These are phyloP conservation scores for Limosa lapponica DNA, from an alignment of 2,797 vertebrate genomes.

Conservation along the genomic window DNA sequence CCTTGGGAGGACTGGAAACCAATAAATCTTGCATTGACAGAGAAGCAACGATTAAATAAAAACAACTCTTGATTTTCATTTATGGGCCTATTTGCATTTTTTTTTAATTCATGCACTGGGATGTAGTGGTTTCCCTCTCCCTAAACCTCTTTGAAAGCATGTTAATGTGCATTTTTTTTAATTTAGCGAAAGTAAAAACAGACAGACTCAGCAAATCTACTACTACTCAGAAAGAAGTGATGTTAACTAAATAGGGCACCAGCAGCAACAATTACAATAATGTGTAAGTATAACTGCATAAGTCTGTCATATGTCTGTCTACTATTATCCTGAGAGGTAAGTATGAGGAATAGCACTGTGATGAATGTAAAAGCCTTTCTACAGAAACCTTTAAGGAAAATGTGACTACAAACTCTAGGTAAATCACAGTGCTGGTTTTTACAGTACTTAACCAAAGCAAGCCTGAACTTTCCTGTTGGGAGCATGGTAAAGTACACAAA, in stretches of 20 bases:
- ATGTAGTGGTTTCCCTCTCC: not conserved
- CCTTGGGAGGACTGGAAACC: not conserved
- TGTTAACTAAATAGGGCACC: constrained; percentile 22
- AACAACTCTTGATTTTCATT: constrained; percentile 16
- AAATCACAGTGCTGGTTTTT: not conserved
- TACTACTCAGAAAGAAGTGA: not conserved
- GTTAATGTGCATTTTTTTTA: not conserved
- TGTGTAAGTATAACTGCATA: not conserved
- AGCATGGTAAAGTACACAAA: not conserved
- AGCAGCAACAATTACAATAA: constrained; percentile 18
- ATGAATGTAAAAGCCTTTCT: not conserved
- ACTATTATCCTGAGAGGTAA: not conserved
- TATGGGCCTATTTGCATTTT: constrained; percentile 2
- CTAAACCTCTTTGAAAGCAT: constrained; percentile 13
- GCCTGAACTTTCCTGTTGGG: not conserved
- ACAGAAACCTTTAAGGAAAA: not conserved
- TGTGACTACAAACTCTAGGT: not conserved
- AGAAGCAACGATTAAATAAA: constrained; percentile 9
- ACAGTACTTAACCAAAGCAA: not conserved
- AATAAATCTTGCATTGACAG: not conserved
- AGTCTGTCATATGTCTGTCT: not conserved
- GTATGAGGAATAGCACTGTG: not conserved
- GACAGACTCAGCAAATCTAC: not conserved
- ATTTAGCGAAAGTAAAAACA: constrained; percentile 25
- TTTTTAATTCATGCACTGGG: constrained; percentile 28